Evolutionary conservation across 2,113 vertebrate genomes (phyloP).

Genomic region (Tetrao urogallus): DNA sequence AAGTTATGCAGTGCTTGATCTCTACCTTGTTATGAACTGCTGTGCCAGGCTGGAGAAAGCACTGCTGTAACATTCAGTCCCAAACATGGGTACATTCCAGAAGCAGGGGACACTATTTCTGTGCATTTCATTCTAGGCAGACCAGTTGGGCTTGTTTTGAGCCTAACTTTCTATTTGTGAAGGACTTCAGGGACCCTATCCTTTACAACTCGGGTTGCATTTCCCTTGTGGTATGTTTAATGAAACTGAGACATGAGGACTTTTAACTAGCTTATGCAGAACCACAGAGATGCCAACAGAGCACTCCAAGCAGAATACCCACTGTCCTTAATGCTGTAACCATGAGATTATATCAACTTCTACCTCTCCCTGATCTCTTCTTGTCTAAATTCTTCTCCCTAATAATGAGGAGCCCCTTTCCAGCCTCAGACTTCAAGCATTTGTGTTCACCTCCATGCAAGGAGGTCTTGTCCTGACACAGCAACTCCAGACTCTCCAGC

Average conservation of each 20-base stretch:
- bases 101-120: conserved; percentile 24
- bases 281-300: neutral
- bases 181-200: neutral
- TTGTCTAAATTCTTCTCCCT: neutral
- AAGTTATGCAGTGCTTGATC: neutral
- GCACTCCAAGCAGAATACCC: neutral
- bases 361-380: neutral
- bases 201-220: neutral
- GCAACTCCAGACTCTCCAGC: neutral
- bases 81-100: conserved; percentile 33
- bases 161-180: conserved; percentile 22
- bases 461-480: neutral
- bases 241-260: neutral
- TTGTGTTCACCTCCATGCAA: fast-evolving
- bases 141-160: conserved; percentile 48
- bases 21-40: neutral
- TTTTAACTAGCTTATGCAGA: neutral
- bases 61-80: conserved; percentile 49
- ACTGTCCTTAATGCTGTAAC: neutral
- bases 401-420: neutral
- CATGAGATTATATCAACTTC: neutral
- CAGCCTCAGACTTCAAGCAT: neutral
- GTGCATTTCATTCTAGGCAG: neutral
- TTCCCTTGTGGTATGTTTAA: neutral
- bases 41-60: conserved; percentile 2